Evolutionary conservation across 2,888 invertebrate genomes (phyloP), one percentile per base, ranked within the genome.

Genomic region (Dione vanillae): DNA sequence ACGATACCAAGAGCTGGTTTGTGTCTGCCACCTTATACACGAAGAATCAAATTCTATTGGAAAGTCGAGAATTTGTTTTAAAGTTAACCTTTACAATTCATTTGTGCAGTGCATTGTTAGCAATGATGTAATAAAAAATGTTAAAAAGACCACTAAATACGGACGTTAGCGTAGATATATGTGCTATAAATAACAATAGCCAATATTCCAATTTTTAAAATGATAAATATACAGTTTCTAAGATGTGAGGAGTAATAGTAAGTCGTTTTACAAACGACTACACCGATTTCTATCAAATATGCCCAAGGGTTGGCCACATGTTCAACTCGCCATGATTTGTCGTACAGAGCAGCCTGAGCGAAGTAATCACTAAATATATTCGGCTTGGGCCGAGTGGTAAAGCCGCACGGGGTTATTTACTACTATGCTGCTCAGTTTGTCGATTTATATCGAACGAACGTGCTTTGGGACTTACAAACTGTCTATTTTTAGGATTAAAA

Each of bases 401-500:
- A 51, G 64, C 51, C 64, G 51, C 64, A 64, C 64, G 49, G 40
- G 64, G 35, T 64, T 64, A 64, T 64, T 64, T 49, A 64, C 64
- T 64, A 64, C 49, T n/a, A 14, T 61, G 49, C 6, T 49, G 64
- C 40, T 37, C 49, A 51, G 47, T 64, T 64, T 64, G 37, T 40
- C 64, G 64, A 40, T 51, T 64, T 37, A 64, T 64, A 51, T 35
- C 49, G 40, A 51, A 19, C 49, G 20, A 49, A 64, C 49, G 40
- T 61, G 61, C 61, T 16, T 14, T 20, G 19, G 14, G 64, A 64
- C 51, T 20, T 40, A 19, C 49, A 64, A 19, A 51, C 73, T 80
- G 1, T 40, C 64, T 49, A 51, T 40, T 64, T 51, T 64, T 80
- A 82, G 41, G 10, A 43, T n/a, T 16, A 1, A 16, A 45, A 14